phyloP scores from a whole-genome alignment of 2,888 invertebrate genomes.

The Camponotus fellah region DNA sequence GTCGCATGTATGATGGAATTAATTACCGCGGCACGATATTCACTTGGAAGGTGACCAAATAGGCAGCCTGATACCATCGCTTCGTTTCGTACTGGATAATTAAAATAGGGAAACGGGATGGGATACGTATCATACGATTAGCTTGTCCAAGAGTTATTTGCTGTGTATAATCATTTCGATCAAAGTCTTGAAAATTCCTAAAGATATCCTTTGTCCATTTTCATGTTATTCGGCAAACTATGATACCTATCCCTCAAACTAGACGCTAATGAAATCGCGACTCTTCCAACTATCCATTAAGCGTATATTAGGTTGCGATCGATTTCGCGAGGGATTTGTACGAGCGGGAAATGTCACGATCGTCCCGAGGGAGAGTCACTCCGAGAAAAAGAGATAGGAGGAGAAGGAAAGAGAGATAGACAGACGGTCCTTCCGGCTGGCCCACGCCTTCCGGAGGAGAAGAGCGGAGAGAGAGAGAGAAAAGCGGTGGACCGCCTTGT shows the following conservation, averaged over 20 bases:
- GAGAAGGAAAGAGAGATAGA: background rate
- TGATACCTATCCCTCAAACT: background rate
- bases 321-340: conserved; percentile 12
- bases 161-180: background rate
- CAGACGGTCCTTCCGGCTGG: conserved; percentile 14
- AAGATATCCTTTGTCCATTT: background rate
- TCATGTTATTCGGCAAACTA: no score
- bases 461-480: conserved; percentile 65
- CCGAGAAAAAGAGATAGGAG: background rate
- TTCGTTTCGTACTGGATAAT: conserved; percentile 5
- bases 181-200: background rate
- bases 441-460: background rate
- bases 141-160: conserved; percentile 10
- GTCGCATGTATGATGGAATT: conserved; percentile 2
- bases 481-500: conserved; percentile 76
- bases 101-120: conserved; percentile 3
- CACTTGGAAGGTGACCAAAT: background rate
- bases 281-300: conserved; percentile 36
- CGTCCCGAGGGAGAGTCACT: conserved; percentile 18
- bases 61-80: background rate
- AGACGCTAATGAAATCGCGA: background rate
- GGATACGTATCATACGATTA: no score
- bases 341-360: conserved; percentile 47
- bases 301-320: conserved; percentile 27
- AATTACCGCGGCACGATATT: background rate